Conservation (phyloP, 2,888 invertebrate genomes). For the Andrena praecox region DNA sequence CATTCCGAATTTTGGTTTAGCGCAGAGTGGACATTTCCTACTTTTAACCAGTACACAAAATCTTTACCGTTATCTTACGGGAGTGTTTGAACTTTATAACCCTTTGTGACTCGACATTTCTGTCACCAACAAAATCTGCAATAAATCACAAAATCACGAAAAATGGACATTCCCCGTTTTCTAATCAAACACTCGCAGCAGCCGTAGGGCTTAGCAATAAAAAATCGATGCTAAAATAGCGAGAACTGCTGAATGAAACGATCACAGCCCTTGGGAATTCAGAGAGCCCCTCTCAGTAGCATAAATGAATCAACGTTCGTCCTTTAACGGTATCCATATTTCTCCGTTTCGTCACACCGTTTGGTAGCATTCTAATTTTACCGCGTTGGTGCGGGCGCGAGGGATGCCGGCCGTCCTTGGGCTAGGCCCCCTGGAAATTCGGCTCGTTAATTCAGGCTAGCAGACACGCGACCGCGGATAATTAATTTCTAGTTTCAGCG, state of each 20-base stretch:
- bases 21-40: no score
- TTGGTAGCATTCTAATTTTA: constrained; percentile 43
- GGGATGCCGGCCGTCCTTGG: constrained; percentile 37
- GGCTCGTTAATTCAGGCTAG: constrained; percentile 64
- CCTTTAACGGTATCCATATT: constrained; percentile 23
- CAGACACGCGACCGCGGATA: constrained; percentile 65
- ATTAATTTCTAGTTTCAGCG: constrained; percentile 68
- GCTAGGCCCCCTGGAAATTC: constrained; percentile 42
- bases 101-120: no score
- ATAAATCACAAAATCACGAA: no score
- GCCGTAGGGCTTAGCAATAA: no score
- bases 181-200: no score
- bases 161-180: no score
- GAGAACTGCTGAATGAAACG: no score
- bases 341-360: constrained; percentile 43
- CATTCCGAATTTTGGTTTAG: no score
- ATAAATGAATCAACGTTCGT: constrained; percentile 30
- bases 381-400: constrained; percentile 13
- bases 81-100: no score
- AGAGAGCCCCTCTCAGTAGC: not conserved
- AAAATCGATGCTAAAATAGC: not conserved
- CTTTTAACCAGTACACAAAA: no score
- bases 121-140: no score
- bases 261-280: not conserved
- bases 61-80: no score